Evolutionary conservation across 2,888 invertebrate species (phyloP).

Genomic region (Acanthosepion pharaonis): DNA sequence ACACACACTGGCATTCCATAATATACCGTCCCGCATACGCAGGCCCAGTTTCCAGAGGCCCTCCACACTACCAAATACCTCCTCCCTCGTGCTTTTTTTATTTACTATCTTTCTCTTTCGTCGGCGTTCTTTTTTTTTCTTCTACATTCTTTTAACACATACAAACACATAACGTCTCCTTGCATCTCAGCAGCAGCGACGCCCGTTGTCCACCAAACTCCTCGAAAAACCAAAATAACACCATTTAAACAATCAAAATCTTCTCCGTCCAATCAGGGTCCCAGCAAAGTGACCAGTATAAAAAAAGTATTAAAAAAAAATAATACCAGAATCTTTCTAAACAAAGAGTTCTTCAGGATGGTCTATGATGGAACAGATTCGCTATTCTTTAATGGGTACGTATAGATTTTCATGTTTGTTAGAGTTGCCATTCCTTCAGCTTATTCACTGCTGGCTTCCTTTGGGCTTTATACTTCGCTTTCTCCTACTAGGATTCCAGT

Average conservation of each 20-base stretch:
- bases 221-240: background rate
- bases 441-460: background rate
- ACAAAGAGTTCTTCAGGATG: background rate
- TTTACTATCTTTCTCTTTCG: background rate
- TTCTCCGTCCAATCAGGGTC: background rate
- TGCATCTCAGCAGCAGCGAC: slow-evolving; percentile 9
- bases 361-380: slow-evolving; percentile 7
- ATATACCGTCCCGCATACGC: background rate
- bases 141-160: background rate
- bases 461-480: too few species aligned
- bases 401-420: slow-evolving; percentile 33
- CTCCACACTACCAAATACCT: background rate
- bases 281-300: background rate
- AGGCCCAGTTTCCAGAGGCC: background rate
- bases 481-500: background rate
- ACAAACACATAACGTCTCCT: background rate
- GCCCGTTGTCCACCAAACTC: background rate
- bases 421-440: background rate
- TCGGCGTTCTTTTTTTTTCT: background rate
- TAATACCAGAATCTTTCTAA: background rate
- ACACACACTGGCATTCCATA: background rate
- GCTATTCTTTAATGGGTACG: background rate
- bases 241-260: background rate
- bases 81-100: background rate
- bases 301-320: background rate